Evolutionary conservation across 1,140 invertebrate species (phyloP).

Genomic region (Diploscapter pachys): DNA sequence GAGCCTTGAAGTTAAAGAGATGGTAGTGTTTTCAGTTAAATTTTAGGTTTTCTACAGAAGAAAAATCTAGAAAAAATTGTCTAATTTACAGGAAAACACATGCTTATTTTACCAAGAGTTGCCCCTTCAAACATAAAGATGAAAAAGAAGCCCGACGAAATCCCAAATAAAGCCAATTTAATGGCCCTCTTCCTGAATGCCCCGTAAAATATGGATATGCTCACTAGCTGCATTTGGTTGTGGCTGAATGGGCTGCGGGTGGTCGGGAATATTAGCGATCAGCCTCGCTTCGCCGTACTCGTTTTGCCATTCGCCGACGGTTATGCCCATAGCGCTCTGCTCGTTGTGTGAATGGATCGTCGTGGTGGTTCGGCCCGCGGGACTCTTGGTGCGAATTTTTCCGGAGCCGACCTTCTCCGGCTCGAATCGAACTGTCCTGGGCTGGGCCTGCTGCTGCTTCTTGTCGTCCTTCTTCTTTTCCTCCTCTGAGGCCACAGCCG

Average conservation of each 20-base stretch:
- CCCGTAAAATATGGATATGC: neutral
- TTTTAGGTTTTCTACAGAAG: no score
- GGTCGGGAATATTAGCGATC: slow-evolving; percentile 3
- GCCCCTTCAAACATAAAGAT: neutral
- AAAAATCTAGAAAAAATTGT: no score
- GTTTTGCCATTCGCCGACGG: slow-evolving; percentile 11
- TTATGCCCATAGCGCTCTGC: neutral
- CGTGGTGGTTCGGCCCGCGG: neutral
- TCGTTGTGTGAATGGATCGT: slow-evolving; percentile 3
- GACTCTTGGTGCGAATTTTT: no score
- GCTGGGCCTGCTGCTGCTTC: slow-evolving; percentile 5
- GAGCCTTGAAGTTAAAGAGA: no score
- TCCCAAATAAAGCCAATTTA: neutral
- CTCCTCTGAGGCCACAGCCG: no score
- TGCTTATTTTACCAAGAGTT: neutral
- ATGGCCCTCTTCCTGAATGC: neutral
- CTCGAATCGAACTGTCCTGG: slow-evolving; percentile 27
- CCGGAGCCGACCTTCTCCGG: neutral
- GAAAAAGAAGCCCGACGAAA: neutral
- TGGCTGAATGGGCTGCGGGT: neutral
- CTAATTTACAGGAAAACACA: neutral
- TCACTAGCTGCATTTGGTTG: neutral
- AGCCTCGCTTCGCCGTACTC: slow-evolving; percentile 27
- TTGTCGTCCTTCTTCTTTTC: neutral
- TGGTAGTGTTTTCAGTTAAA: no score